Base-by-base conservation (phyloP, 2,888 invertebrate genomes). In the Prionchulus punctatus region DNA sequence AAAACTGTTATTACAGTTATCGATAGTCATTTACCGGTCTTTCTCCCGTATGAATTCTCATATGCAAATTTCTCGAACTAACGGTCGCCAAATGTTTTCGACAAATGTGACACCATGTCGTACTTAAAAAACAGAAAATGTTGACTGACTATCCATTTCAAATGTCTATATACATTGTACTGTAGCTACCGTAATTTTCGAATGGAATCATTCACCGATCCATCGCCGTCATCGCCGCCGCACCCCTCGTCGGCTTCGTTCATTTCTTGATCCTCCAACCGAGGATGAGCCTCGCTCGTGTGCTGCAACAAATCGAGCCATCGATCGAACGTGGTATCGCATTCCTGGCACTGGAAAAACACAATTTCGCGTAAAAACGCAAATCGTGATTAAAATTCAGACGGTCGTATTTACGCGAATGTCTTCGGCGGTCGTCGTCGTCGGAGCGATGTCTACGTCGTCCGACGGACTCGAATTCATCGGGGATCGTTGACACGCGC, bases 1-100 rank as follows among this genome's bases (percentile, higher is more conserved):
- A n/a, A n/a, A n/a, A n/a, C n/a, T n/a, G n/a, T n/a, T n/a, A n/a
- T n/a, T n/a, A n/a, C n/a, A n/a, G n/a, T 52, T 58, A 43, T 57
- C 50, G 42, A 12, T n/a, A n/a, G n/a, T n/a, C 27, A 3, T 26
- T 30, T 57, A 31, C 2, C 3, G 66, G 68, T 53, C 65, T 66
- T 55, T 69, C 68, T 1, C 58, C 60, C 21, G 61, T 62, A 55
- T 61, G 61, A 23, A 57, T 59, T 7, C 60, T 31, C 45, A 61
- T 30, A 53, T 61, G 61, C 43, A 59, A 45, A 23, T 60, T 56
- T 21, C 60, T 47, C 12, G 58, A 57, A 31, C 47, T 55, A 15
- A 55, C 57, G 1, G 57, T 56, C 18, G 57, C 57, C n/a, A 57
- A 36, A 28, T 55, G 53, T 36, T 57, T 57, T 43, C 55, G 23